These are phyloP conservation scores for Varanus salvator DNA, from an alignment of 2,113 vertebrate species.

Conservation along the genomic window DNA sequence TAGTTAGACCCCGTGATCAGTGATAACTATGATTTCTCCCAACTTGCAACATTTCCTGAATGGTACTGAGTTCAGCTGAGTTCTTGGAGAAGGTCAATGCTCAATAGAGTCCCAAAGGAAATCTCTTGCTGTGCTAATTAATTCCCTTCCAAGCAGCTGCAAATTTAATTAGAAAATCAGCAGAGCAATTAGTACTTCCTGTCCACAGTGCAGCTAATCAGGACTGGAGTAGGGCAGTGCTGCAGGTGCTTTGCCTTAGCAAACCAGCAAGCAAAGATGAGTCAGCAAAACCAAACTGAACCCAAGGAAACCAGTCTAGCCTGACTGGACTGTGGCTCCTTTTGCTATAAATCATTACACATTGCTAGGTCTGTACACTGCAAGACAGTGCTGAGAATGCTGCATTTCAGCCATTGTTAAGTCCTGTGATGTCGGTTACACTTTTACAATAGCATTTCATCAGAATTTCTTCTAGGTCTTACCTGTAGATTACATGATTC, in stretches of 20 bases:
- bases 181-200: slow-evolving; percentile 35
- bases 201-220: slow-evolving; percentile 31
- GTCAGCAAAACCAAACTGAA: fast-evolving
- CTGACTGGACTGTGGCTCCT: neutral
- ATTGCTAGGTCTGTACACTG: neutral
- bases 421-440: neutral
- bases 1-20: slow-evolving; percentile 2
- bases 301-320: too few species aligned
- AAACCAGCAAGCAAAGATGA: neutral
- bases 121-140: slow-evolving; percentile 39
- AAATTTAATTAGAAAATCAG: slow-evolving; percentile 50
- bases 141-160: slow-evolving; percentile 8
- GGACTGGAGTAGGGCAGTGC: neutral
- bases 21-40: slow-evolving; percentile 2
- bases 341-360: slow-evolving; percentile 12
- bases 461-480: neutral
- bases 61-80: slow-evolving; percentile 23
- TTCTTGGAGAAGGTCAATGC: slow-evolving; percentile 36
- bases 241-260: slow-evolving; percentile 9
- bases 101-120: slow-evolving; percentile 41
- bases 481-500: neutral
- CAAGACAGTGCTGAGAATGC: neutral
- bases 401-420: neutral
- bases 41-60: slow-evolving; percentile 41
- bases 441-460: neutral